Percentiles rank a stretch among this genome's conserved stretches.
Evolutionary conservation across 2,888 invertebrate genomes (phyloP).

Genomic region (Lasioglossum figueresi): DNA sequence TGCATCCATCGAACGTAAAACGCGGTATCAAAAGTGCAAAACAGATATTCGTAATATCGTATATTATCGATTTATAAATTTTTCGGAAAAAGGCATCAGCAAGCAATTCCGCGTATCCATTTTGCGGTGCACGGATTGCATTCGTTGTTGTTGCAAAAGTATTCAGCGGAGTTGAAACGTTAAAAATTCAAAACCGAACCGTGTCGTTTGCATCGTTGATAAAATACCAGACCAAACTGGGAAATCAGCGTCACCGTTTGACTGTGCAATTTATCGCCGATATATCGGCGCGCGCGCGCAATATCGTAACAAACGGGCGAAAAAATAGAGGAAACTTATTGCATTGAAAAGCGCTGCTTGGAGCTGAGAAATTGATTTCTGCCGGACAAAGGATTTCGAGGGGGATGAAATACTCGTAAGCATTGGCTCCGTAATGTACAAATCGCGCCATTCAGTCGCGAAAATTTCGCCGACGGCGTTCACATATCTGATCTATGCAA

Average conservation of each 20-base stretch:
- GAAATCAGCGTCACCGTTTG: neutral
- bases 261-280: constrained; percentile 22
- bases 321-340: neutral
- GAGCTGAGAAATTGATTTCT: constrained; percentile 29
- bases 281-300: neutral
- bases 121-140: neutral
- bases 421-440: neutral
- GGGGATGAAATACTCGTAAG: constrained; percentile 11
- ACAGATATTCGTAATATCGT: constrained; percentile 1
- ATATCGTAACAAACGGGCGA: neutral
- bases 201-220: neutral
- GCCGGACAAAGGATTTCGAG: neutral
- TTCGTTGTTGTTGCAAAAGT: neutral
- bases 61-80: neutral
- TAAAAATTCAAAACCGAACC: constrained; percentile 26
- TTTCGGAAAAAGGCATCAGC: neutral
- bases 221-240: neutral
- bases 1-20: neutral
- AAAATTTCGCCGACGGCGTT: neutral
- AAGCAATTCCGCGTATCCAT: constrained; percentile 19
- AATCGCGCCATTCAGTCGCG: neutral
- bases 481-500: neutral
- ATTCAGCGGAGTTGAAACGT: neutral
- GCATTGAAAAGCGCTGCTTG: neutral
- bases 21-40: neutral